These are phyloP conservation scores for Capromys pilorides DNA, from an alignment of 2,797 vertebrate genomes.

Conservation along the genomic window DNA sequence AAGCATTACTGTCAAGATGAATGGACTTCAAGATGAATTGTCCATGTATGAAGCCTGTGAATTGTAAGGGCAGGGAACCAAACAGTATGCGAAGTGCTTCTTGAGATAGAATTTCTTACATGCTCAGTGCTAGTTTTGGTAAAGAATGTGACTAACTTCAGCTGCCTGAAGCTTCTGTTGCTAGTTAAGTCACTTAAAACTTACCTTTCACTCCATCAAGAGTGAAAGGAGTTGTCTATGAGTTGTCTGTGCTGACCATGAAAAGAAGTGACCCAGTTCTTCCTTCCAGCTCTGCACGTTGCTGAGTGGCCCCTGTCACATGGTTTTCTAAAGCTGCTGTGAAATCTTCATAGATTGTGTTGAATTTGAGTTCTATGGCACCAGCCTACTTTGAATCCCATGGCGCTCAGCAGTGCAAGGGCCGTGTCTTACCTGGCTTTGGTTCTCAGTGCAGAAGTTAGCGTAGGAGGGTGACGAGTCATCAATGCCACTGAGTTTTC, in stretches of 20 bases:
- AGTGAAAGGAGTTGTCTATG: too few species aligned
- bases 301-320: neutral
- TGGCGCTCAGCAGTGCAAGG: neutral
- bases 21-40: neutral
- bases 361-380: neutral
- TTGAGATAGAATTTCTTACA: neutral
- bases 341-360: neutral
- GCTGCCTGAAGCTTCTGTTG: neutral
- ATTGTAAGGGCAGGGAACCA: neutral
- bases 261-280: neutral
- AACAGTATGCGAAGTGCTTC: conserved; percentile 7
- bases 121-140: neutral
- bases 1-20: neutral
- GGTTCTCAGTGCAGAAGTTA: neutral
- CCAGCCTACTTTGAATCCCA: neutral
- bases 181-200: neutral
- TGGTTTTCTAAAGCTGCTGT: neutral
- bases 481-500: neutral
- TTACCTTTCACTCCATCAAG: neutral
- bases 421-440: neutral
- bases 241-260: neutral
- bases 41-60: neutral
- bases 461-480: neutral
- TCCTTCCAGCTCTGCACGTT: neutral
- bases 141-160: neutral